Percentiles rank a stretch among this genome's conserved stretches.
These are phyloP conservation scores for Fragum whitleyi DNA, from an alignment of 2,888 invertebrate species.

Conservation along the genomic window DNA sequence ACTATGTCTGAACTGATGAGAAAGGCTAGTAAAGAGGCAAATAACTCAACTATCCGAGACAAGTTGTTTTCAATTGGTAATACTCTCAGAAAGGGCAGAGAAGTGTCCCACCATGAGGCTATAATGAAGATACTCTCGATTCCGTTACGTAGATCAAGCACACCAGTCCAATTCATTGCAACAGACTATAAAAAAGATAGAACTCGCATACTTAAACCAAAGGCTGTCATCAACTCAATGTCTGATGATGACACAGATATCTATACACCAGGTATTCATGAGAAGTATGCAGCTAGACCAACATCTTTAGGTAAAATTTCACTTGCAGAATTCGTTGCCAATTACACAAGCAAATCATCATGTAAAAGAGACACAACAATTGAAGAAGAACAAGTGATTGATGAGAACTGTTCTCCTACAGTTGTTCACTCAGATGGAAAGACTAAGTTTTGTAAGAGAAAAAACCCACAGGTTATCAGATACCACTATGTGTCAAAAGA, in stretches of 20 bases:
- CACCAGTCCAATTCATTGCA: constrained; percentile 37
- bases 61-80: constrained; percentile 44
- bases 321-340: constrained; percentile 20
- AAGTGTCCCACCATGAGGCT: constrained; percentile 59
- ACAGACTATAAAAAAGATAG: constrained; percentile 52
- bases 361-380: not conserved
- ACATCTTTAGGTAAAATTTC: not conserved
- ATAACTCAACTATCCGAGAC: constrained; percentile 21
- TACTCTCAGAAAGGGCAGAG: constrained; percentile 45
- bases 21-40: constrained; percentile 35
- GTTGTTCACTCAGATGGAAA: not conserved
- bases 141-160: constrained; percentile 36
- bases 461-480: too few species aligned
- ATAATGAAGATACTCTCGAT: constrained; percentile 42
- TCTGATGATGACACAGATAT: constrained; percentile 49
- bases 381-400: constrained; percentile 4
- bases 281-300: constrained; percentile 25
- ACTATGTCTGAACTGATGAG: constrained; percentile 46
- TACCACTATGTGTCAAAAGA: constrained; percentile 33
- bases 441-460: constrained; percentile 39
- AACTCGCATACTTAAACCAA: constrained; percentile 46
- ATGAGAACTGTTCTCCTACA: constrained; percentile 2
- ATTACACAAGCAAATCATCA: too few species aligned
- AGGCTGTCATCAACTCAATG: constrained; percentile 35
- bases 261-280: constrained; percentile 21